Conservation (phyloP, 2,888 invertebrate genomes). For the Caenorhabditis doughertyi region DNA sequence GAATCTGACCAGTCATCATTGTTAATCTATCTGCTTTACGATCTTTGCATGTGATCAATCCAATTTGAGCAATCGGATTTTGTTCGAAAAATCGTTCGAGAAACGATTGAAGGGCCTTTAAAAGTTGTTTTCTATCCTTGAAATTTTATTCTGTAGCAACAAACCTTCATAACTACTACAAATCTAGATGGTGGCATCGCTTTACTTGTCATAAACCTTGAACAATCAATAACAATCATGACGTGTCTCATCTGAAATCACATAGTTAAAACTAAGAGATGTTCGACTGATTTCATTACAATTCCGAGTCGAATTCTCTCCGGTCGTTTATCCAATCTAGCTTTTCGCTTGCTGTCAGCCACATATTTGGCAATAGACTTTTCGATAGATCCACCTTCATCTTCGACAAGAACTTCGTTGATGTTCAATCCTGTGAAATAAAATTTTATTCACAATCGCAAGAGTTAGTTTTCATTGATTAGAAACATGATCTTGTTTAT, state of each 20-base stretch:
- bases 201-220: constrained; percentile 94
- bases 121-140: background rate
- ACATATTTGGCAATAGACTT: constrained; percentile 93
- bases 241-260: constrained; percentile 92
- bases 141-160: background rate
- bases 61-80: constrained; percentile 98
- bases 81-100: constrained; percentile 98
- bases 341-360: constrained; percentile 89
- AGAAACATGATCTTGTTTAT: background rate
- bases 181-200: constrained; percentile 92
- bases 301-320: constrained; percentile 92
- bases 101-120: constrained; percentile 90
- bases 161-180: constrained; percentile 68
- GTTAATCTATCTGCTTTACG: constrained; percentile 95
- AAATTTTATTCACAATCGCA: no score
- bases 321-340: constrained; percentile 84
- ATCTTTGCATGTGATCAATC: constrained; percentile 92
- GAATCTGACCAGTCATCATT: constrained; percentile 90
- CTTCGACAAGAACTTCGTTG: constrained; percentile 94
- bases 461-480: background rate
- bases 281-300: constrained; percentile 79
- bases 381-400: constrained; percentile 94
- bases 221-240: constrained; percentile 93
- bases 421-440: constrained; percentile 79
- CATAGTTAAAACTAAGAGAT: background rate